Base-by-base conservation (phyloP, 2,113 vertebrate genomes). In the Osmerus eperlanus region DNA sequence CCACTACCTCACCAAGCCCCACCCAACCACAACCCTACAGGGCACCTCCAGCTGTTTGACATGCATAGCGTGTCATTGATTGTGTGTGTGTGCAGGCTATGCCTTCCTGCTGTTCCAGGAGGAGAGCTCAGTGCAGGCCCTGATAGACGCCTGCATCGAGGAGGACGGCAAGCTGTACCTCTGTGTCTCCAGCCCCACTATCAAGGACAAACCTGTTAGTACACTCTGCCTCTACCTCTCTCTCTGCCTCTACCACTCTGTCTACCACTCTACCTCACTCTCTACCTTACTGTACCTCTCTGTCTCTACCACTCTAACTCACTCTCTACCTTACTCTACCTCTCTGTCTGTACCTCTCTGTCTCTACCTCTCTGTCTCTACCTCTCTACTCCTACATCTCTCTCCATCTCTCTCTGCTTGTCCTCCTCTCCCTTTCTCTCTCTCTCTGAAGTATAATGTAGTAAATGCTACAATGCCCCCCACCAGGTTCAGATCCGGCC, bases 401-500 rank as follows among this genome's bases (percentile, higher is more conserved):
- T 60, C 58, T 25, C 58, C 11, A 0, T 23, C 58, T 60, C 21
- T 60, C 58, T 60, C 18, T 59, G 18, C 19, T 11, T 19, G 18
- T 59, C 56, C n/a, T n/a, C 56, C 56, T 59, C 3, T 60, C 19
- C 23, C 58, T 60, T 15, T 60, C 55, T 56, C 55, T 56, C 55
- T 60, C 29, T 60, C n/a, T 15, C 53, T 4, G 7, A 6, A n/a
- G 14, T 3, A 7, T 2, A 13, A 11, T 3, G 3, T 18, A 9
- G 1, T 21, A 23, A 23, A 21, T 4, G 21, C 2, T 3, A 9
- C 32, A 23, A 36, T 60, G 29, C 7, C 2, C 11, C 3, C 19
- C 3, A 14, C 21, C 15, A 99, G 97, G 97, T 99, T 85, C 97
- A 99, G 92, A 99, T 99, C 80, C 96, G 97, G 68, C 97, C 97